phyloP scores from a whole-genome alignment of 2,113 vertebrate genomes.

The Campylomormyrus tamandua region DNA sequence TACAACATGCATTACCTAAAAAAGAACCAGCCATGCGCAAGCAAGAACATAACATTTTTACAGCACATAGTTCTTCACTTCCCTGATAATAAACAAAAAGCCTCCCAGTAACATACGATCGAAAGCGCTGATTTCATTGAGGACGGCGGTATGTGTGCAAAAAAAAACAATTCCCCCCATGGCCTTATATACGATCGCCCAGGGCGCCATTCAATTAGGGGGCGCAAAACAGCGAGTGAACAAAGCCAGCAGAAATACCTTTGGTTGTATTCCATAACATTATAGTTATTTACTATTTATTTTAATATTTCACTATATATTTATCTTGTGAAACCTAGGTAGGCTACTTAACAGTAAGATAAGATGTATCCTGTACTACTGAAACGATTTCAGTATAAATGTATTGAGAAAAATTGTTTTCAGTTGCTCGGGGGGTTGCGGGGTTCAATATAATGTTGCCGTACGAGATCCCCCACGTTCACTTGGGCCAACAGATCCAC shows the following conservation, averaged over 20 bases:
- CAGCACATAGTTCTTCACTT: background rate
- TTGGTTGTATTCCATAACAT: background rate
- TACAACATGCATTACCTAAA: background rate
- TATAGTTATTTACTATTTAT: background rate
- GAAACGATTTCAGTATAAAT: background rate
- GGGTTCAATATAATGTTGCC: background rate
- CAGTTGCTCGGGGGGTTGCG: background rate
- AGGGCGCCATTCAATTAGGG: background rate
- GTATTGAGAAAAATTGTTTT: background rate
- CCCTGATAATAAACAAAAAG: background rate
- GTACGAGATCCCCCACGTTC: no score
- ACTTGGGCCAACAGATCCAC: background rate
- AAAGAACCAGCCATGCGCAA: background rate
- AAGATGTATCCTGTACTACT: background rate
- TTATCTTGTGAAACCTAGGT: background rate
- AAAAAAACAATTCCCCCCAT: background rate
- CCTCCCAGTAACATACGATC: background rate
- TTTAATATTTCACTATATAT: background rate
- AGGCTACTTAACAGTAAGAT: background rate
- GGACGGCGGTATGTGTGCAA: no score
- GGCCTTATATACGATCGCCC: background rate
- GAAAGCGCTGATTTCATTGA: background rate
- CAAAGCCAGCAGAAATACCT: background rate
- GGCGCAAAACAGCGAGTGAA: background rate
- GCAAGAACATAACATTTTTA: background rate